Evolutionary conservation across 2,888 invertebrate genomes (phyloP).

Genomic region (Gari tellinella): DNA sequence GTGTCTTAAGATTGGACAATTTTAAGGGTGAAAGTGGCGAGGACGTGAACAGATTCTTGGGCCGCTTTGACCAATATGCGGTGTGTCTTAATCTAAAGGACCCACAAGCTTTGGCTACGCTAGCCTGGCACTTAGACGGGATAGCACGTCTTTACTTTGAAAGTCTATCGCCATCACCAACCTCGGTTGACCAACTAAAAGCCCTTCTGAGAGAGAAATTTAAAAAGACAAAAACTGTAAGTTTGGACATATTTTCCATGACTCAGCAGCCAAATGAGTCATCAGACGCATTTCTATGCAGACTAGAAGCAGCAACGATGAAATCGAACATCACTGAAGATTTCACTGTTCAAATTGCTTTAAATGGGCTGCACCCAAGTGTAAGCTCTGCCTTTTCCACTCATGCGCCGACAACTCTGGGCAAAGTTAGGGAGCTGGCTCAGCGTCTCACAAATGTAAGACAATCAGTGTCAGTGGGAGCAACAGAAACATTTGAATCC

Average conservation of each 20-base stretch:
- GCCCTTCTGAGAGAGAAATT: background rate
- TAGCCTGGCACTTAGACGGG: slow-evolving; percentile 14
- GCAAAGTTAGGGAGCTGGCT: slow-evolving; percentile 6
- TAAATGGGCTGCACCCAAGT: slow-evolving; percentile 13
- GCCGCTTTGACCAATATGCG: slow-evolving; percentile 18
- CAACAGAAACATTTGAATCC: slow-evolving; percentile 6
- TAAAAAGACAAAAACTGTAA: background rate
- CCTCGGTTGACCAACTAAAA: background rate
- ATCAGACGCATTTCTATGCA: background rate
- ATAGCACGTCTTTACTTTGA: slow-evolving; percentile 16
- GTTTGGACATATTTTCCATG: slow-evolving; percentile 2
- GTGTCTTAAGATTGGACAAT: slow-evolving; percentile 5
- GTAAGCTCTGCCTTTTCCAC: slow-evolving; percentile 15
- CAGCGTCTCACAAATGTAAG: background rate
- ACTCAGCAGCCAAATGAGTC: slow-evolving; percentile 1
- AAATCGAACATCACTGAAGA: background rate
- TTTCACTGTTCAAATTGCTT: slow-evolving; percentile 7
- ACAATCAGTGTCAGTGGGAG: background rate
- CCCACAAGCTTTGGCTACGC: slow-evolving; percentile 12
- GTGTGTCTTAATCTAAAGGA: slow-evolving; percentile 3
- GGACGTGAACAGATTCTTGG: slow-evolving; percentile 11
- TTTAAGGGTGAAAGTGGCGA: slow-evolving; percentile 19
- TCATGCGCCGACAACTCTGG: slow-evolving; percentile 16
- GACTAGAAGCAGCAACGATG: background rate
- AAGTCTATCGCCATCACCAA: background rate